phyloP scores from a whole-genome alignment of 2,113 vertebrate species.

The Melanostigma gelatinosum region DNA sequence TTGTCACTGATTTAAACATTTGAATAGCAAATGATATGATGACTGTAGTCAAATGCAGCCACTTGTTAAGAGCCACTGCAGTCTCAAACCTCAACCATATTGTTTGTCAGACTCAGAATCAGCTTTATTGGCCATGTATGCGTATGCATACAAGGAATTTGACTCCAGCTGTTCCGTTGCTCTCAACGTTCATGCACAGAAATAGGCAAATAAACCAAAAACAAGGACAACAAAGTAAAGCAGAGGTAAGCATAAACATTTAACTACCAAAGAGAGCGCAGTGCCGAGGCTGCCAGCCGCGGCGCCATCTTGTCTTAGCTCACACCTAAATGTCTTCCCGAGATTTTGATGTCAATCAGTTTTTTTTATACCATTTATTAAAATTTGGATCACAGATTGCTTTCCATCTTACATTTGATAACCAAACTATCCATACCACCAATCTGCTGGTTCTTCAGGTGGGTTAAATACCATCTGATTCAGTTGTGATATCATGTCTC shows the following conservation, averaged over 20 bases:
- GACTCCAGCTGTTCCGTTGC: too few species aligned
- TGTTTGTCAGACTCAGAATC: not conserved
- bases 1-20: not conserved
- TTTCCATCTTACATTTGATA: conserved; percentile 11
- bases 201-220: too few species aligned
- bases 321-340: not conserved
- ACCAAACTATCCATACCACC: not conserved
- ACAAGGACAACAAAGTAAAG: too few species aligned
- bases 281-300: too few species aligned
- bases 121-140: too few species aligned
- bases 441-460: not conserved
- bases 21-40: not conserved
- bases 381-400: not conserved
- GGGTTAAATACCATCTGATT: not conserved
- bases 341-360: not conserved
- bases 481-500: not conserved
- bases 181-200: too few species aligned
- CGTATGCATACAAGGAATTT: too few species aligned
- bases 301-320: not conserved
- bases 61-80: not conserved
- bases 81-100: not conserved
- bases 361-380: not conserved
- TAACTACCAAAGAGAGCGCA: too few species aligned
- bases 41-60: not conserved
- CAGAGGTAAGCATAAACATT: too few species aligned